These are phyloP conservation scores for Xerus rutilus DNA, from an alignment of 2,797 vertebrate genomes.

Conservation along the genomic window DNA sequence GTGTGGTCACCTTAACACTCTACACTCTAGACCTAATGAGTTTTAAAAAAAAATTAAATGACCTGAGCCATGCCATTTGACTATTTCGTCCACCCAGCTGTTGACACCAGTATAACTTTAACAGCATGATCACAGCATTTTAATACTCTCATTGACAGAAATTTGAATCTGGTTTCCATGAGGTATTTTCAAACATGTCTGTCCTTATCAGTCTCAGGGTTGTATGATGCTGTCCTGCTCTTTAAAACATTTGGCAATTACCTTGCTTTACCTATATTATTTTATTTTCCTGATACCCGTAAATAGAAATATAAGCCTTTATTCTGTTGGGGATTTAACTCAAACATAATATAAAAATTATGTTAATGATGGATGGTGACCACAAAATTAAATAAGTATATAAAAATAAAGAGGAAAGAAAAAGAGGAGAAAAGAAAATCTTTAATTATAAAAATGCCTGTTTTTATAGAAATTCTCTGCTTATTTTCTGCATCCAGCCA, in stretches of 20 bases:
- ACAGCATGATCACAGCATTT: not conserved
- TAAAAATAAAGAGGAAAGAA: not conserved
- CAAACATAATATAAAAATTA: slow-evolving; percentile 19
- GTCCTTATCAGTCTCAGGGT: not conserved
- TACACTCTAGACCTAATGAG: not conserved
- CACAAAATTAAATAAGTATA: not conserved
- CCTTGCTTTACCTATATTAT: not conserved
- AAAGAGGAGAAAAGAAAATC: not conserved
- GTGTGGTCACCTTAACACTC: not conserved
- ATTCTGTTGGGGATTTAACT: not conserved
- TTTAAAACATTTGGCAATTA: slow-evolving; percentile 27
- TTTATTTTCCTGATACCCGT: slow-evolving; percentile 17
- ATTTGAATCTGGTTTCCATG: not conserved
- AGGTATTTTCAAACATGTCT: not conserved
- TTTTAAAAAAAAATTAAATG: not conserved
- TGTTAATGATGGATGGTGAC: not conserved
- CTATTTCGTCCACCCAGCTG: not conserved
- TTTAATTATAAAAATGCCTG: slow-evolving; percentile 2
- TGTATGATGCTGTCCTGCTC: not conserved
- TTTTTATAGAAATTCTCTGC: slow-evolving; percentile 35
- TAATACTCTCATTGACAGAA: not conserved
- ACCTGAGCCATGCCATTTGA: not conserved
- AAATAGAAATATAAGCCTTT: slow-evolving; percentile 27
- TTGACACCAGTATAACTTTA: not conserved
- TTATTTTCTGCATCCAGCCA: not conserved